phyloP scores from a whole-genome alignment of 2,888 invertebrate genomes.

The Philonicus albiceps region DNA sequence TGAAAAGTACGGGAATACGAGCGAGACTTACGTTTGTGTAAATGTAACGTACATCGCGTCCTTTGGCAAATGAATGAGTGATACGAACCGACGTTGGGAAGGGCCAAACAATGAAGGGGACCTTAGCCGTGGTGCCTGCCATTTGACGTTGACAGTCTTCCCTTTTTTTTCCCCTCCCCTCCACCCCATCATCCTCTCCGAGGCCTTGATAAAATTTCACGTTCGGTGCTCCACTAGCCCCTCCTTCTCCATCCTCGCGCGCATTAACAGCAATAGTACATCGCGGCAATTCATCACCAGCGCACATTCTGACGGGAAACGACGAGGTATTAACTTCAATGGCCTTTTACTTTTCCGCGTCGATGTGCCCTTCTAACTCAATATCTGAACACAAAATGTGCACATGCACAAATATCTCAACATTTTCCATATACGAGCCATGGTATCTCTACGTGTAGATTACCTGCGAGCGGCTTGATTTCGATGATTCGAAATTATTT shows the following conservation, averaged over 20 bases:
- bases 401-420: background rate
- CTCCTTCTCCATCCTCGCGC: background rate
- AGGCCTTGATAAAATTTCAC: conserved; percentile 3
- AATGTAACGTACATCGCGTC: background rate
- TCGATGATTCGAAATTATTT: background rate
- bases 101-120: conserved; percentile 30
- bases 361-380: background rate
- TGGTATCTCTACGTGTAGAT: background rate
- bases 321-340: conserved; percentile 2
- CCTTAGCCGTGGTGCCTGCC: conserved; percentile 21
- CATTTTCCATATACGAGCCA: no score
- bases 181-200: no score
- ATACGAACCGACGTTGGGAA: background rate
- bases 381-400: background rate
- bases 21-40: conserved; percentile 31
- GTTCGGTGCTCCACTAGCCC: background rate
- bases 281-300: conserved; percentile 1
- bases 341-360: background rate
- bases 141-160: conserved; percentile 29
- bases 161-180: background rate
- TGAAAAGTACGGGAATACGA: conserved; percentile 48
- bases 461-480: background rate
- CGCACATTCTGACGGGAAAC: background rate
- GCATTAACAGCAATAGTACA: conserved; percentile 14
- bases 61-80: conserved; percentile 29